Conservation (phyloP, 2,113 vertebrate species). For the Sebastes schlegelii region DNA sequence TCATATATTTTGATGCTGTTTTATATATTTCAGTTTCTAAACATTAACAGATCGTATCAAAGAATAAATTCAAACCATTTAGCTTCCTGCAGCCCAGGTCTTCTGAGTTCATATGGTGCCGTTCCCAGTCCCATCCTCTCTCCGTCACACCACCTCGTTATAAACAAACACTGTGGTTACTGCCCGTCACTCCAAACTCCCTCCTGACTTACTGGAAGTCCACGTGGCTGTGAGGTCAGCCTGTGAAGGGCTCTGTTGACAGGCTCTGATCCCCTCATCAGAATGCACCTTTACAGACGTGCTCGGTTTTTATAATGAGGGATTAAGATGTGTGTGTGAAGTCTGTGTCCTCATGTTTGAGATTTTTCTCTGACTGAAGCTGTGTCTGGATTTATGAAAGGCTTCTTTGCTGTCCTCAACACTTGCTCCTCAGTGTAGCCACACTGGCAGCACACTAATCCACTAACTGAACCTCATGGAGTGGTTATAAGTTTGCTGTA, state of each 20-base stretch:
- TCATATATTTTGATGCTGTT: not conserved
- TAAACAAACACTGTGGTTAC: slow-evolving; percentile 49
- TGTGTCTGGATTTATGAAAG: slow-evolving; percentile 57
- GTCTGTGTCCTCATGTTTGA: slow-evolving; percentile 11
- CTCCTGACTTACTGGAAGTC: slow-evolving; percentile 53
- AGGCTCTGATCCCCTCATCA: slow-evolving; percentile 11
- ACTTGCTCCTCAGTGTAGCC: slow-evolving; percentile 25
- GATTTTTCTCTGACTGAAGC: slow-evolving; percentile 17
- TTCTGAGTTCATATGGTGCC: slow-evolving; percentile 46
- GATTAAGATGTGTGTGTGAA: slow-evolving; percentile 6
- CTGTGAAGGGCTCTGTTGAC: slow-evolving; percentile 27
- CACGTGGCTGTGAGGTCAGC: slow-evolving; percentile 35
- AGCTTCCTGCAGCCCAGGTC: slow-evolving; percentile 20
- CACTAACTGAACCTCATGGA: not conserved
- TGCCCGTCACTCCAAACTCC: slow-evolving; percentile 31
- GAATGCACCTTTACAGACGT: slow-evolving; percentile 14
- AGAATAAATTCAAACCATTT: slow-evolving; percentile 2
- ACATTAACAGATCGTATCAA: not conserved
- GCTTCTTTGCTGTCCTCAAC: slow-evolving; percentile 40
- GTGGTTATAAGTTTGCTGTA: not conserved
- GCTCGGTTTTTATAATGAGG: slow-evolving; percentile 47
- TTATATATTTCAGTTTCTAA: not conserved
- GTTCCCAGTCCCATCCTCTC: slow-evolving; percentile 14
- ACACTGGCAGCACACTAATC: slow-evolving; percentile 13
- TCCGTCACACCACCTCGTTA: slow-evolving; percentile 55